These are phyloP conservation scores for Proteles cristata DNA, from an alignment of 2,113 vertebrate genomes.

Conservation along the genomic window DNA sequence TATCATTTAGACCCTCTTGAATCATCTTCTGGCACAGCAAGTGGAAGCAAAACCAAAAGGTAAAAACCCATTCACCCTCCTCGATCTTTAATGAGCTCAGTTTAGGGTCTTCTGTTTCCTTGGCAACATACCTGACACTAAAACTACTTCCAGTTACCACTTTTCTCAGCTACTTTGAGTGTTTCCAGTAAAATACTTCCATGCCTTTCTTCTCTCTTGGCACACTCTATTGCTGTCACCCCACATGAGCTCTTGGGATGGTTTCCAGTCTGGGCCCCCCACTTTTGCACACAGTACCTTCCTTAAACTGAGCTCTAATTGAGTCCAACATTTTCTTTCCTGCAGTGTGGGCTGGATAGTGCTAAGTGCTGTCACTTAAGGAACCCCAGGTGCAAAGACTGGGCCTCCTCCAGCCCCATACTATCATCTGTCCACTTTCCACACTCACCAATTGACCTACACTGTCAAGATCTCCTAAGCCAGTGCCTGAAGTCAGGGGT, in stretches of 20 bases:
- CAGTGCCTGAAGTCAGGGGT: conserved; percentile 29
- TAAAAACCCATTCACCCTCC: neutral
- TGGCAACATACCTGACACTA: conserved; percentile 55
- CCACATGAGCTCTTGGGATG: conserved; percentile 49
- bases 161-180: conserved; percentile 29
- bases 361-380: conserved; percentile 67
- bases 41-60: conserved; percentile 37
- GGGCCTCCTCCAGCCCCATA: conserved; percentile 4
- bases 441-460: conserved; percentile 57
- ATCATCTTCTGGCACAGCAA: conserved; percentile 19
- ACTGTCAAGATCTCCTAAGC: conserved; percentile 63
- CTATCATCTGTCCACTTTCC: conserved; percentile 55
- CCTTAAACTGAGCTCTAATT: conserved; percentile 55
- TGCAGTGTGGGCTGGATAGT: conserved; percentile 48
- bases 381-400: conserved; percentile 58
- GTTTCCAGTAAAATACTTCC: conserved; percentile 53
- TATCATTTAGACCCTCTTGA: neutral
- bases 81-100: conserved; percentile 24
- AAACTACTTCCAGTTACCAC: conserved; percentile 69
- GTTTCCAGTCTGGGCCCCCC: conserved; percentile 49
- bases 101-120: conserved; percentile 54
- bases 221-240: conserved; percentile 19
- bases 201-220: conserved; percentile 45
- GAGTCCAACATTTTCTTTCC: conserved; percentile 65
- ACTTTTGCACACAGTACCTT: conserved; percentile 39